phyloP scores from a whole-genome alignment of 2,113 vertebrate genomes.

The Scytalopus superciliaris region DNA sequence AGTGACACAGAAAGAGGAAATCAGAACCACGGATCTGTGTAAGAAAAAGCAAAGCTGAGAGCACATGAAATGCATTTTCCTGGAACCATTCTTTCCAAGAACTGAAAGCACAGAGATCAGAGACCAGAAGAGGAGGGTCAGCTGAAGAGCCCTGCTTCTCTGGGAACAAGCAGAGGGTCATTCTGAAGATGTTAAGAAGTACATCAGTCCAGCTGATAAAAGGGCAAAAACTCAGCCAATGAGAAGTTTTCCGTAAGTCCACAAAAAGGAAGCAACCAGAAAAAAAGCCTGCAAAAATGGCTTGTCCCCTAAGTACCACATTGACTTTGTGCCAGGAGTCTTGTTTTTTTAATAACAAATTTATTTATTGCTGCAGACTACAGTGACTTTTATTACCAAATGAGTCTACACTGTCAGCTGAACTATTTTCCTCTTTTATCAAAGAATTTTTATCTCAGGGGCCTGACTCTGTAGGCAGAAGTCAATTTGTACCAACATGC shows the following conservation, averaged over 20 bases:
- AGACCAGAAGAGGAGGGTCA: neutral
- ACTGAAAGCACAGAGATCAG: neutral
- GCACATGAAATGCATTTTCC: neutral
- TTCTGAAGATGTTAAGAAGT: neutral
- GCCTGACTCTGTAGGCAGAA: neutral
- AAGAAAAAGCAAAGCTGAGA: neutral
- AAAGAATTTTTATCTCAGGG: neutral
- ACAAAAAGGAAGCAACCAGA: neutral
- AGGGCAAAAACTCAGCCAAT: neutral
- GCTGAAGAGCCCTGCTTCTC: neutral
- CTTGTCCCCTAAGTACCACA: neutral
- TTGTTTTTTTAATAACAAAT: neutral
- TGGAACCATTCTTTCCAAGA: neutral
- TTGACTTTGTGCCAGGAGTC: neutral
- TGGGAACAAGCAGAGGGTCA: neutral
- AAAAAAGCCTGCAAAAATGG: neutral
- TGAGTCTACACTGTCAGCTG: neutral
- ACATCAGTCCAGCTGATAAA: neutral
- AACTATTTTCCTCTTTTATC: neutral
- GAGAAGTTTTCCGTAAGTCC: fast-evolving
- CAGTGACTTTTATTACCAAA: neutral
- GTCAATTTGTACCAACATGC: neutral
- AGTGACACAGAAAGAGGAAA: neutral
- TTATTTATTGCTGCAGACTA: neutral
- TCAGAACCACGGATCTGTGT: neutral